These are phyloP conservation scores for Limosa lapponica DNA, from an alignment of 2,797 vertebrate species.

Conservation along the genomic window DNA sequence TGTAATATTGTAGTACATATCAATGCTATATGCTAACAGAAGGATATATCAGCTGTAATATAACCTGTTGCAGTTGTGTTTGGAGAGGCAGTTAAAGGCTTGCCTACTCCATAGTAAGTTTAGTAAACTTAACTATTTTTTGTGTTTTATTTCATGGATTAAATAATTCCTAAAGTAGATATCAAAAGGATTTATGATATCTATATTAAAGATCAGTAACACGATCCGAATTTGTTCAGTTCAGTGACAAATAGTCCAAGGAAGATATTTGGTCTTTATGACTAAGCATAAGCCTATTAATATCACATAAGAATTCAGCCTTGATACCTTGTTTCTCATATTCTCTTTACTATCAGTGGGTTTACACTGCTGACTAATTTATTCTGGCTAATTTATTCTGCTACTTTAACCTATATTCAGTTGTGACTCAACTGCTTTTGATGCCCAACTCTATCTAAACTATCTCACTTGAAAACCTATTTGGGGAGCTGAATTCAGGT, in stretches of 20 bases:
- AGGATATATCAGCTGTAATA: not conserved
- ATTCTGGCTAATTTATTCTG: not conserved
- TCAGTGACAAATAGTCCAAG: not conserved
- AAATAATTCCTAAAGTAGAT: not conserved
- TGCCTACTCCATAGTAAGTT: not conserved
- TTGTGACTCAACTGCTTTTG: not conserved
- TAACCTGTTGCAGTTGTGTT: not conserved
- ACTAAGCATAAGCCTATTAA: not conserved
- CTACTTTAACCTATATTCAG: not conserved
- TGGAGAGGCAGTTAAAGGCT: not conserved
- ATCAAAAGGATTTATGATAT: not conserved
- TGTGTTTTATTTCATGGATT: not conserved
- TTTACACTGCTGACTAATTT: not conserved
- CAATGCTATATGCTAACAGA: not conserved
- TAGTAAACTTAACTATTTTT: not conserved
- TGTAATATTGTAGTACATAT: not conserved
- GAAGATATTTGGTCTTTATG: not conserved
- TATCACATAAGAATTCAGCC: not conserved
- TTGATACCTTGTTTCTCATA: not conserved
- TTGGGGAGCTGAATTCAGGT: not conserved
- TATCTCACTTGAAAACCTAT: not conserved
- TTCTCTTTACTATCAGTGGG: not conserved
- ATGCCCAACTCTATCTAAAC: not conserved
- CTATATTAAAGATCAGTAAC: not conserved
- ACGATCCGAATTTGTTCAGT: not conserved